A percentile compares a stretch with the other conserved stretches of the same genome.
Evolutionary conservation across 2,797 vertebrate species (phyloP).

Genomic region (Enteromius treurensis): DNA sequence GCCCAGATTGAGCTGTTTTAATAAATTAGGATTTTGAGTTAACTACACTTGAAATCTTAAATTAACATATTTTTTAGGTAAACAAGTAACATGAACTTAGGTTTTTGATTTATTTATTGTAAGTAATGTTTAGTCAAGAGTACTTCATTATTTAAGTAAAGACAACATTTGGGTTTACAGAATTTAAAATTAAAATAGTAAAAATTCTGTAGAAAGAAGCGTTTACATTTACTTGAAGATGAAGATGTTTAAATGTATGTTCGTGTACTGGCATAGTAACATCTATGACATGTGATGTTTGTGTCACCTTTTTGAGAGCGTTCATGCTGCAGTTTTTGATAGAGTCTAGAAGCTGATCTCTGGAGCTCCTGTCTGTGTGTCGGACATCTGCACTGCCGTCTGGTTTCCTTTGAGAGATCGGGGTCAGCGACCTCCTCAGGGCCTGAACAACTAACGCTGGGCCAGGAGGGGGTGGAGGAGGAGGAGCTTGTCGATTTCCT

Average conservation of each 20-base stretch:
- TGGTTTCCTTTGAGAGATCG: constrained; percentile 80
- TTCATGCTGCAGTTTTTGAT: constrained; percentile 84
- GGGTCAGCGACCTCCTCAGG: constrained; percentile 79
- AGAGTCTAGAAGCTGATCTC: constrained; percentile 84
- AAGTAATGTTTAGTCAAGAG: background rate
- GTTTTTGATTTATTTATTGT: too few species aligned
- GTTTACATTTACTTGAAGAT: background rate
- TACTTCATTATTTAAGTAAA: background rate
- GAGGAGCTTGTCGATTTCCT: constrained; percentile 68
- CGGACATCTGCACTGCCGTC: constrained; percentile 72
- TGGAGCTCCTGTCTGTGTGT: constrained; percentile 78
- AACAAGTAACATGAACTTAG: too few species aligned
- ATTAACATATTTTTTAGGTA: background rate
- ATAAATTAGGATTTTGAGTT: background rate
- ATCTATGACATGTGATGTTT: background rate
- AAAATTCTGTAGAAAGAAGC: background rate
- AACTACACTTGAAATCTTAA: background rate
- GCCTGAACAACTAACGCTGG: constrained; percentile 77
- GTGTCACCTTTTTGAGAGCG: constrained; percentile 81
- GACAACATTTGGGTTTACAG: background rate
- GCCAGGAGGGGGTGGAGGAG: constrained; percentile 75
- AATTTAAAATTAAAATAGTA: background rate
- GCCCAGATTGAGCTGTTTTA: background rate
- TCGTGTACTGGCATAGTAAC: background rate
- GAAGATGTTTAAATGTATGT: background rate